Evolutionary conservation across 1,140 invertebrate species (phyloP).

Genomic region (Microvelia longipes): DNA sequence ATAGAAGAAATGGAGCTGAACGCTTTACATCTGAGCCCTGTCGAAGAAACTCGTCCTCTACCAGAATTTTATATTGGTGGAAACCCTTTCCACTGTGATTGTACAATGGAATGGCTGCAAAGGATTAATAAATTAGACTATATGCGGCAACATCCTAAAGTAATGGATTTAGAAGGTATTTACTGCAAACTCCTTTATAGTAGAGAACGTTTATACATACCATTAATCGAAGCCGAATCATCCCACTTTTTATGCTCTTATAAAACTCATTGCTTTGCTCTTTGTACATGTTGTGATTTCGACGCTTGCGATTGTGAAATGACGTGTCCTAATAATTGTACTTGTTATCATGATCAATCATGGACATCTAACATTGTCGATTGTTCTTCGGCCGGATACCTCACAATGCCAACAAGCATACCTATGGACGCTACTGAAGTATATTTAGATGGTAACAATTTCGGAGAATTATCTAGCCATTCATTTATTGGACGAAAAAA

Average conservation of each 20-base stretch:
- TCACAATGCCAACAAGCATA: conserved; percentile 65
- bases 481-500: conserved; percentile 81
- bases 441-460: conserved; percentile 80
- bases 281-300: conserved; percentile 88
- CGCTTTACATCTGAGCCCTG: conserved; percentile 53
- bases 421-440: conserved; percentile 90
- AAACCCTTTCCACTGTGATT: conserved; percentile 75
- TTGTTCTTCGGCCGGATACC: conserved; percentile 64
- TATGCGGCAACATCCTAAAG: conserved; percentile 64
- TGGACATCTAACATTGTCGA: conserved; percentile 89
- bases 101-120: conserved; percentile 77
- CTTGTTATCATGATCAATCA: conserved; percentile 83
- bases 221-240: conserved; percentile 63
- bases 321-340: conserved; percentile 85
- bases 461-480: conserved; percentile 70
- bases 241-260: conserved; percentile 85
- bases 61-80: conserved; percentile 76
- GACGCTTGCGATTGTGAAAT: conserved; percentile 90
- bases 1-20: conserved; percentile 66
- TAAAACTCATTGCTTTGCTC: conserved; percentile 78
- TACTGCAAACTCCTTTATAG: conserved; percentile 79
- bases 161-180: conserved; percentile 81
- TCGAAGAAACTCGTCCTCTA: conserved; percentile 45
- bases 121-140: conserved; percentile 51
- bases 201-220: conserved; percentile 60